A percentile compares a stretch with the other conserved stretches of the same genome.
Evolutionary conservation across 92 coral and sea anemone species (phyloP).

Genomic region (Epizoanthus ramosus): DNA sequence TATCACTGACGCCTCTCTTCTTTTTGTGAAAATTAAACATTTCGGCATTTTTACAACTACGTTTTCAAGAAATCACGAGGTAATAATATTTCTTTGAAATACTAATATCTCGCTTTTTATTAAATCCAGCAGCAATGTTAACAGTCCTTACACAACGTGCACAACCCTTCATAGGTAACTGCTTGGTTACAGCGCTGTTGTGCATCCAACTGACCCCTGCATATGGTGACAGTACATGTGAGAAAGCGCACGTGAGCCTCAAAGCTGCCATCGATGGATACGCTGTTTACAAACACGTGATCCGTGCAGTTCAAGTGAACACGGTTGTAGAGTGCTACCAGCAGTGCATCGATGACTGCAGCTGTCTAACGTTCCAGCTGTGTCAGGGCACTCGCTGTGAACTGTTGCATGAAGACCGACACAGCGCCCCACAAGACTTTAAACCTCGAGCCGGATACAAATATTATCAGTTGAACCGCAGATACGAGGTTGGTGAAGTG

Average conservation of each 20-base stretch:
- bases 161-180: no score
- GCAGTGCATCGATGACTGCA: slow-evolving; percentile 8
- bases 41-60: no score
- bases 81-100: no score
- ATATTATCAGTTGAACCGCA: slow-evolving; percentile 21
- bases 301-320: neutral
- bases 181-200: no score
- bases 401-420: slow-evolving; percentile 11
- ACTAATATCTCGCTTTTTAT: no score
- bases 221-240: neutral
- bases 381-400: neutral
- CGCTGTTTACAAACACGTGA: neutral
- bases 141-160: no score
- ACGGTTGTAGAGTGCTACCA: slow-evolving; percentile 11
- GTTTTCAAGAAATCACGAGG: no score
- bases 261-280: neutral
- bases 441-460: neutral
- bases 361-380: slow-evolving; percentile 19
- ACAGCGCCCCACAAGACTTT: slow-evolving; percentile 27
- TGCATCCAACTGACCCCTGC: no score
- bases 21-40: no score
- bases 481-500: neutral
- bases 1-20: no score
- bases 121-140: no score
- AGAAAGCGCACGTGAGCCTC: neutral